Percentiles rank a stretch among this genome's conserved stretches.
Evolutionary conservation across 2,113 vertebrate genomes (phyloP).

Genomic region (Lota lota): DNA sequence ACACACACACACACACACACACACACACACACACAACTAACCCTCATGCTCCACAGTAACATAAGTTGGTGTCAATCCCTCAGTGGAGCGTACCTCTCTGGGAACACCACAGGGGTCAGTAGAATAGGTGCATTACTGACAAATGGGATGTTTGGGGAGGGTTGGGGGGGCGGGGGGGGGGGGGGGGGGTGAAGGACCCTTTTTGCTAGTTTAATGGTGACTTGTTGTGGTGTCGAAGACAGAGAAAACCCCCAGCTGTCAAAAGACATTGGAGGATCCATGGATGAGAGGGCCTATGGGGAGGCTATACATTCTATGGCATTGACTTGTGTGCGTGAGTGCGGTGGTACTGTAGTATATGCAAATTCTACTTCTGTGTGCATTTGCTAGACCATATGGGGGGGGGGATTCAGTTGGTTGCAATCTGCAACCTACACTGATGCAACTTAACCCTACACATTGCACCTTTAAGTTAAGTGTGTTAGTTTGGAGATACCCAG

Average conservation of each 20-base stretch:
- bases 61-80: conserved; percentile 29
- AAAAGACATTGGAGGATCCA: background rate
- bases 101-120: conserved; percentile 29
- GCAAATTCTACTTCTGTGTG: too few species aligned
- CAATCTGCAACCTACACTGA: too few species aligned
- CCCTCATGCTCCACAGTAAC: too few species aligned
- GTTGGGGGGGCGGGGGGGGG: too few species aligned
- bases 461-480: too few species aligned
- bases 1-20: background rate
- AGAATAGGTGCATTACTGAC: conserved; percentile 12
- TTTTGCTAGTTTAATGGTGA: background rate
- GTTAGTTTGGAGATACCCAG: too few species aligned
- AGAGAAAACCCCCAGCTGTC: conserved; percentile 25
- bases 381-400: too few species aligned
- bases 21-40: background rate
- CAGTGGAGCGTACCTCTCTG: conserved; percentile 10
- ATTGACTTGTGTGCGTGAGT: background rate
- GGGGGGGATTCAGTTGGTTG: too few species aligned
- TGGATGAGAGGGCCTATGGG: too few species aligned
- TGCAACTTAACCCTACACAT: too few species aligned
- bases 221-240: conserved; percentile 31
- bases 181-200: too few species aligned
- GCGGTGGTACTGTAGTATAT: background rate
- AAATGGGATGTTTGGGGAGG: conserved; percentile 31
- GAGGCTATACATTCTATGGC: too few species aligned